These are phyloP conservation scores for Sycobia sp. DNA, from an alignment of 1,140 invertebrate genomes.

Conservation along the genomic window DNA sequence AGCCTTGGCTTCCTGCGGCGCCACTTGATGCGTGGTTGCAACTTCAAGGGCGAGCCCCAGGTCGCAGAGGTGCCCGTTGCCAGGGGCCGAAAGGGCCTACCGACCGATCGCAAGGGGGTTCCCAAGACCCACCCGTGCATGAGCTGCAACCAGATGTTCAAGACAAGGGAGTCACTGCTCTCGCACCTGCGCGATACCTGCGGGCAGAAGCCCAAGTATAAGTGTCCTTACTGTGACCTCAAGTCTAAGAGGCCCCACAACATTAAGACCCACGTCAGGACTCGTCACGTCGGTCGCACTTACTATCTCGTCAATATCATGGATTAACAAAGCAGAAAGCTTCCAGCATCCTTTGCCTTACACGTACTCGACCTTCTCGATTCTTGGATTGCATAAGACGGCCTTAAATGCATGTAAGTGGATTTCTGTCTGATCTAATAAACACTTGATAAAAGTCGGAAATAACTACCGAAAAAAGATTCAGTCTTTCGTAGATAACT, in stretches of 20 bases:
- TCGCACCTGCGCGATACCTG: conserved; percentile 59
- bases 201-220: conserved; percentile 51
- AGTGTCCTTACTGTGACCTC: conserved; percentile 51
- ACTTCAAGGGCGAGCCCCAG: neutral
- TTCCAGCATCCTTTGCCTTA: no score
- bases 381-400: no score
- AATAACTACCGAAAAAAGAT: no score
- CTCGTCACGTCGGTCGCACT: conserved; percentile 6
- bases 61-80: neutral
- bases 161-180: conserved; percentile 60
- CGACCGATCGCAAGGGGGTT: neutral
- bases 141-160: conserved; percentile 61
- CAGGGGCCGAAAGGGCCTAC: neutral
- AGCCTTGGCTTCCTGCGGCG: conserved; percentile 38
- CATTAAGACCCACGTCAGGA: conserved; percentile 25
- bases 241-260: conserved; percentile 20
- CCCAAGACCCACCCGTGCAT: conserved; percentile 47
- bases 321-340: no score
- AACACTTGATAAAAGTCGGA: no score
- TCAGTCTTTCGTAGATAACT: no score
- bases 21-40: conserved; percentile 40
- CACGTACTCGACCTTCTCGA: no score
- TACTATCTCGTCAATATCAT: conserved; percentile 22
- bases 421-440: no score
- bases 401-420: no score